Conservation (phyloP, 1,140 invertebrate species). For the Conus ventricosus region DNA sequence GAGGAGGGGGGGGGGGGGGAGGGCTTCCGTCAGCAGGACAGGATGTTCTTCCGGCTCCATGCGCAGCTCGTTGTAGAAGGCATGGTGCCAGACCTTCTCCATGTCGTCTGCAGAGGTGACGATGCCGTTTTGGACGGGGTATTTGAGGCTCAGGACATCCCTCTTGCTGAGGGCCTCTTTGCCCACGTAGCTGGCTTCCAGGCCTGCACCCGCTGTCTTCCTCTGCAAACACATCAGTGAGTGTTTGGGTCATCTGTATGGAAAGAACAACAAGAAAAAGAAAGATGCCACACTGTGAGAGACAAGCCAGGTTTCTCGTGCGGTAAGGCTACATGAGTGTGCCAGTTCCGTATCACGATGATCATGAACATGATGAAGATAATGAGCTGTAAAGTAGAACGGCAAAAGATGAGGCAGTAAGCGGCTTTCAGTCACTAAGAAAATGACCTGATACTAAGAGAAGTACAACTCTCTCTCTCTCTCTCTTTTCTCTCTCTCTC, state of each 20-base stretch:
- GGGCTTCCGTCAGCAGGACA: slow-evolving; percentile 80
- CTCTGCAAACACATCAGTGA: background rate
- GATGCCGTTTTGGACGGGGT: slow-evolving; percentile 77
- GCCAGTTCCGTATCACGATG: too few species aligned
- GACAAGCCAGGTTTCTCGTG: too few species aligned
- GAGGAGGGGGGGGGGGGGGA: slow-evolving; percentile 60
- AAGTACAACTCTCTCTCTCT: too few species aligned
- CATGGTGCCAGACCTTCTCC: slow-evolving; percentile 78
- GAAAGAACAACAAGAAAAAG: too few species aligned
- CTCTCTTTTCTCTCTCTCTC: too few species aligned
- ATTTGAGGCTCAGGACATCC: slow-evolving; percentile 75
- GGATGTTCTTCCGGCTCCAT: slow-evolving; percentile 90
- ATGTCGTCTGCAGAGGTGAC: slow-evolving; percentile 74
- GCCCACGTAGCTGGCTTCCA: slow-evolving; percentile 76
- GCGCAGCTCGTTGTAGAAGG: slow-evolving; percentile 91
- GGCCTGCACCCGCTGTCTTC: slow-evolving; percentile 69
- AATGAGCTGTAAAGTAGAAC: too few species aligned
- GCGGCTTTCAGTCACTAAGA: too few species aligned
- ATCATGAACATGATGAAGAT: too few species aligned
- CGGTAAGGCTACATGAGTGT: too few species aligned
- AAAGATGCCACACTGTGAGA: too few species aligned
- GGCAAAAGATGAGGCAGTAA: too few species aligned
- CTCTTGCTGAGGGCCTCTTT: slow-evolving; percentile 82
- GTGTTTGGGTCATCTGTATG: background rate
- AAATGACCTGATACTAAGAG: too few species aligned